phyloP scores from a whole-genome alignment of 2,888 invertebrate species.

The Vannuccia rotundouncinata region DNA sequence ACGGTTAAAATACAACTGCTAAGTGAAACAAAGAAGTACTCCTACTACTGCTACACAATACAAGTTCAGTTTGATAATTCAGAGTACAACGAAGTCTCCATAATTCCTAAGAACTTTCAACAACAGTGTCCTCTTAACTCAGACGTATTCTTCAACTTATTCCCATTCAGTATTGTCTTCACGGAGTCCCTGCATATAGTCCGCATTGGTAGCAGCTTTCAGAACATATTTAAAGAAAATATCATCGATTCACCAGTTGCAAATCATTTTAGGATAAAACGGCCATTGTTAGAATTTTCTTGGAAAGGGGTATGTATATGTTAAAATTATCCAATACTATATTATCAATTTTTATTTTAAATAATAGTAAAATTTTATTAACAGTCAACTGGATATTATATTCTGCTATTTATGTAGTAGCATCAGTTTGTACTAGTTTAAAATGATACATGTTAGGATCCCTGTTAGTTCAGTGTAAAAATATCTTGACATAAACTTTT shows the following conservation, averaged over 20 bases:
- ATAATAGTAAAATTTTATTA: no score
- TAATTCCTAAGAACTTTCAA: background rate
- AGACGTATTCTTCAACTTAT: conserved; percentile 79
- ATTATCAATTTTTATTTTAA: background rate
- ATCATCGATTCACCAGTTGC: conserved; percentile 79
- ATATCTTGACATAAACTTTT: no score
- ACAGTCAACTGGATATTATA: no score
- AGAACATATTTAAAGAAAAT: conserved; percentile 57
- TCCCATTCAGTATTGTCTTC: conserved; percentile 94
- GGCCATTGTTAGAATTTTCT: conserved; percentile 85
- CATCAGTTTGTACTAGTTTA: no score
- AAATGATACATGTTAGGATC: no score
- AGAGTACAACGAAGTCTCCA: conserved; percentile 52
- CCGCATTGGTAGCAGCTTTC: conserved; percentile 51
- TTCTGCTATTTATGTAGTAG: no score
- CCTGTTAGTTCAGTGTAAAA: no score
- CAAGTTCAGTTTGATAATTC: conserved; percentile 87
- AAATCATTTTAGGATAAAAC: conserved; percentile 80
- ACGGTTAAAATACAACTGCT: conserved; percentile 84
- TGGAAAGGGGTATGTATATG: conserved; percentile 75
- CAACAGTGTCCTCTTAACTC: conserved; percentile 41
- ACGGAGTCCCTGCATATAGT: conserved; percentile 62
- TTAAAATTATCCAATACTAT: background rate
- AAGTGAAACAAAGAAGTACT: conserved; percentile 75
- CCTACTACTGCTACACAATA: conserved; percentile 86